phyloP scores from a whole-genome alignment of 2,113 vertebrate genomes.

The Tragelaphus buxtoni region DNA sequence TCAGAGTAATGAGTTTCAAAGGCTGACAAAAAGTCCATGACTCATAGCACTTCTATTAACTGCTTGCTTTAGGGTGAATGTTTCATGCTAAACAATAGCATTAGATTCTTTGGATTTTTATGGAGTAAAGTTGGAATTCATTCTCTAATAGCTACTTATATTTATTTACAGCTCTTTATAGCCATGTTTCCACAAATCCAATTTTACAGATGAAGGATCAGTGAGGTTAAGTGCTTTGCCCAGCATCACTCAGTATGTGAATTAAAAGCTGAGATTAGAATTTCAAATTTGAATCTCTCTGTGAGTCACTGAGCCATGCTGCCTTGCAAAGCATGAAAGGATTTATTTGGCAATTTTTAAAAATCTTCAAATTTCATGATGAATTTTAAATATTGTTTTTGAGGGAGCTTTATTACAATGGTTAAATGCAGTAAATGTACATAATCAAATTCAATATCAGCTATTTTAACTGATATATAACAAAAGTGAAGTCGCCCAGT shows the following conservation, averaged over 20 bases:
- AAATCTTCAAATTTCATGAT: background rate
- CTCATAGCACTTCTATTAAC: background rate
- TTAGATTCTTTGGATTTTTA: conserved; percentile 2
- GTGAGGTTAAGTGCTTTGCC: background rate
- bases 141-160: background rate
- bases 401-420: background rate
- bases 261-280: background rate
- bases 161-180: conserved; percentile 7
- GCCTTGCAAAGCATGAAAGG: background rate
- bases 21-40: background rate
- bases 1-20: conserved; percentile 11
- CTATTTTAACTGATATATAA: background rate
- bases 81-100: background rate
- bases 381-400: background rate
- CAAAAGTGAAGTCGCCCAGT: background rate
- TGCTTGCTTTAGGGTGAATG: background rate
- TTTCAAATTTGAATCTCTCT: background rate
- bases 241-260: background rate
- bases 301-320: background rate
- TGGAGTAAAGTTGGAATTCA: background rate
- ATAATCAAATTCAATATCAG: background rate
- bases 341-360: background rate
- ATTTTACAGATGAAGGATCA: background rate
- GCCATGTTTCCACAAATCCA: background rate
- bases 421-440: background rate